Conservation (phyloP, 2,797 vertebrate species). For the Sebastes umbrosus region DNA sequence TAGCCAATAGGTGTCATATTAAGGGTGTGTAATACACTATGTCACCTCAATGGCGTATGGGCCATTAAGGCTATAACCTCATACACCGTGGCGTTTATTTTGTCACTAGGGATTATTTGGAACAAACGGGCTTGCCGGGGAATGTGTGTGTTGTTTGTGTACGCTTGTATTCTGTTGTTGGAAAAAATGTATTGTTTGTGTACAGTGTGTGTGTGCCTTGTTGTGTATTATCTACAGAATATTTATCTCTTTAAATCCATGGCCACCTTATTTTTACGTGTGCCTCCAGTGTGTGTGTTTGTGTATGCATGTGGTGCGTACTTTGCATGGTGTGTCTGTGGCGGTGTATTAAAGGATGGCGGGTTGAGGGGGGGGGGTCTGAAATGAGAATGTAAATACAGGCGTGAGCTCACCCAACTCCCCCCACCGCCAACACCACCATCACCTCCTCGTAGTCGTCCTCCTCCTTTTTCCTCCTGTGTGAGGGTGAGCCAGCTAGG, state of each 20-base stretch:
- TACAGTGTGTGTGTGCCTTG: not conserved
- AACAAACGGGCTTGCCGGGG: slow-evolving; percentile 67
- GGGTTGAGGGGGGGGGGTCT: not conserved
- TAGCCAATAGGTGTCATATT: slow-evolving; percentile 77
- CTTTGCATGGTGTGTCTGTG: slow-evolving; percentile 31
- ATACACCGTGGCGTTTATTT: slow-evolving; percentile 75
- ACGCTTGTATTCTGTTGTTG: slow-evolving; percentile 27
- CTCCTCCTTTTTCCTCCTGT: slow-evolving; percentile 50
- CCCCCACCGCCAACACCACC: not conserved
- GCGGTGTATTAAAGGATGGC: slow-evolving; percentile 49
- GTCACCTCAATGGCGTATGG: slow-evolving; percentile 76
- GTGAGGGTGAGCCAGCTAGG: slow-evolving; percentile 76
- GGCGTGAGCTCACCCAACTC: slow-evolving; percentile 39
- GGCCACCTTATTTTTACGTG: not conserved
- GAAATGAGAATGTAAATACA: slow-evolving; percentile 78
- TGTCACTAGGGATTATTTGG: slow-evolving; percentile 81
- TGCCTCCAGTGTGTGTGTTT: not conserved
- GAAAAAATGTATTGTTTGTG: slow-evolving; percentile 39
- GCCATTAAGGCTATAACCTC: slow-evolving; percentile 78
- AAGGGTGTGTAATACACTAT: slow-evolving; percentile 78
- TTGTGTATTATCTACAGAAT: slow-evolving; percentile 35
- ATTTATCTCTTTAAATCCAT: slow-evolving; percentile 49
- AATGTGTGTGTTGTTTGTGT: slow-evolving; percentile 54
- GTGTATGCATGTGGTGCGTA: not conserved
- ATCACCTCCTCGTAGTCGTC: slow-evolving; percentile 38